phyloP scores from a whole-genome alignment of 2,888 invertebrate species.

The Dorcus hopei region DNA sequence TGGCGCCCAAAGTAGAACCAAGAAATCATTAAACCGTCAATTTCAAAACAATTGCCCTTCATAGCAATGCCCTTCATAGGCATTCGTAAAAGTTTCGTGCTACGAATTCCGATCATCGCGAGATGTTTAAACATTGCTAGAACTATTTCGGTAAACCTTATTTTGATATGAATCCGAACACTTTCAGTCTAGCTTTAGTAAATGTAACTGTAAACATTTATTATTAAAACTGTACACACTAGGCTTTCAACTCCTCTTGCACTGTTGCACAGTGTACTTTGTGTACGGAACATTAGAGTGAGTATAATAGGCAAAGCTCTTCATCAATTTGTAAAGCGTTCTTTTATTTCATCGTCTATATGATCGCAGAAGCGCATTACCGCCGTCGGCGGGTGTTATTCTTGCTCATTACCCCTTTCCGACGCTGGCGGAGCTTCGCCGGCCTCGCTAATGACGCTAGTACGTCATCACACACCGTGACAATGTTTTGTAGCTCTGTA shows the following conservation, averaged over 20 bases:
- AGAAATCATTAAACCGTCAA: too few species aligned
- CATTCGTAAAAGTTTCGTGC: too few species aligned
- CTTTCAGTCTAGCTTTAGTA: too few species aligned
- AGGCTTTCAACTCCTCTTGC: not conserved
- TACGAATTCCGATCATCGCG: too few species aligned
- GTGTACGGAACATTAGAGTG: not conserved
- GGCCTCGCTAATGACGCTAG: slow-evolving; percentile 29
- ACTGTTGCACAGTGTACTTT: not conserved
- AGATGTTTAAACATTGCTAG: too few species aligned
- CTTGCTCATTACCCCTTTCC: slow-evolving; percentile 16
- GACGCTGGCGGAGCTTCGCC: slow-evolving; percentile 4
- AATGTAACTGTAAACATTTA: too few species aligned
- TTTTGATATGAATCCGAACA: too few species aligned
- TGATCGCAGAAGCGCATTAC: slow-evolving; percentile 15
- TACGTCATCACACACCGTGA: slow-evolving; percentile 35
- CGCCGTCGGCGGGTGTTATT: slow-evolving; percentile 7
- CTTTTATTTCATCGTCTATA: slow-evolving; percentile 16
- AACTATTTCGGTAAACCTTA: too few species aligned
- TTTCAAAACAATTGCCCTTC: too few species aligned
- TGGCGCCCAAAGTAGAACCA: too few species aligned
- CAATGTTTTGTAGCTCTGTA: slow-evolving; percentile 37
- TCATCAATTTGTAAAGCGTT: slow-evolving; percentile 17
- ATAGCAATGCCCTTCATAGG: too few species aligned
- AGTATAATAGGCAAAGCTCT: slow-evolving; percentile 4
- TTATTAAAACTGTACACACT: too few species aligned